Conservation (phyloP, 2,797 vertebrate species). For the Meda fulgida region DNA sequence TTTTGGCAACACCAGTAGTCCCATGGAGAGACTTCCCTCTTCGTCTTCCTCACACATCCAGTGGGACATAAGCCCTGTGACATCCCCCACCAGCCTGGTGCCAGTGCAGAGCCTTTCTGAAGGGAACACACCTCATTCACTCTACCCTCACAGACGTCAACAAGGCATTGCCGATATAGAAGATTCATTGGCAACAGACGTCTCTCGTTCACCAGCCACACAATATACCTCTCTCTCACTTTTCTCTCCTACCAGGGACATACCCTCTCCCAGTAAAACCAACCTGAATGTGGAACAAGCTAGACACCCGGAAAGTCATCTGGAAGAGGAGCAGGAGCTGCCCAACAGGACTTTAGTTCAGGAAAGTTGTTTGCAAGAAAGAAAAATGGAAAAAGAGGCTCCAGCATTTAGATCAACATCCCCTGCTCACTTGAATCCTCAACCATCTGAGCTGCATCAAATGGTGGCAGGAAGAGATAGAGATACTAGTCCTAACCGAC, state of each 20-base stretch:
- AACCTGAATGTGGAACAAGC: slow-evolving; percentile 56
- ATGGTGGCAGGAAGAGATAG: slow-evolving; percentile 52
- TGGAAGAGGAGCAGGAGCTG: slow-evolving; percentile 50
- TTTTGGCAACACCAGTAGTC: slow-evolving; percentile 82
- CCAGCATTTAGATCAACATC: slow-evolving; percentile 59
- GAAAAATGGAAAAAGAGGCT: slow-evolving; percentile 35
- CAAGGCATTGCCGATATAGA: slow-evolving; percentile 54
- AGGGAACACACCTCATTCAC: slow-evolving; percentile 51
- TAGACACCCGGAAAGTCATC: slow-evolving; percentile 60
- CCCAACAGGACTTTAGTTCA: slow-evolving; percentile 60
- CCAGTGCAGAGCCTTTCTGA: slow-evolving; percentile 66
- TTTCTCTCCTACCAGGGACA: slow-evolving; percentile 66
- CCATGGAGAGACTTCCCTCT: slow-evolving; percentile 70
- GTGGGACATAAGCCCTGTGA: slow-evolving; percentile 83
- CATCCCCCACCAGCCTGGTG: slow-evolving; percentile 71
- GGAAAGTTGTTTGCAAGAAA: slow-evolving; percentile 55
- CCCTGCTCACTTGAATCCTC: slow-evolving; percentile 59
- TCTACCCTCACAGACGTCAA: slow-evolving; percentile 48
- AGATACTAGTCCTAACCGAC: slow-evolving; percentile 53
- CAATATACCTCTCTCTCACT: slow-evolving; percentile 76
- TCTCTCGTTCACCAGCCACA: slow-evolving; percentile 70
- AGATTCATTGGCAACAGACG: slow-evolving; percentile 62
- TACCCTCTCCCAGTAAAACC: slow-evolving; percentile 51
- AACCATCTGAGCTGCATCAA: slow-evolving; percentile 58
- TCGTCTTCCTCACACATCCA: slow-evolving; percentile 68